These are phyloP conservation scores for Esox niger DNA, from an alignment of 2,113 vertebrate genomes.

Conservation along the genomic window DNA sequence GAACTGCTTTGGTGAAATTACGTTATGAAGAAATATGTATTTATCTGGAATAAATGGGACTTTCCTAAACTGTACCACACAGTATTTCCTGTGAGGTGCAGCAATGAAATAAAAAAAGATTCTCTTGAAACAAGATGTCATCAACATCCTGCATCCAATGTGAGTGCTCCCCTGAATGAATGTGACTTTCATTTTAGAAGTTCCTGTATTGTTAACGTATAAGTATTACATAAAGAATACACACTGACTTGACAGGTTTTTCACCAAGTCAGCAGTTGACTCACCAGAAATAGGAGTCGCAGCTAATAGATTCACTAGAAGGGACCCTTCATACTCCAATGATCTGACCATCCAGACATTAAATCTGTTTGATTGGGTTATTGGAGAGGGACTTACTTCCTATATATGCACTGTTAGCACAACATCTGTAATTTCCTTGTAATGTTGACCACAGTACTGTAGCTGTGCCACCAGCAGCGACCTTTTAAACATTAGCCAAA, in stretches of 20 bases:
- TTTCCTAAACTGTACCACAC: constrained; percentile 55
- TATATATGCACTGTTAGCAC: not conserved
- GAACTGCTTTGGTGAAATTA: constrained; percentile 47
- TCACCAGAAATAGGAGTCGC: not conserved
- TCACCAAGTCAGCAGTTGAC: not conserved
- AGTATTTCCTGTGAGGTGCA: constrained; percentile 64
- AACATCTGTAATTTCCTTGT: too few species aligned
- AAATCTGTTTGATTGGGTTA: constrained; percentile 23
- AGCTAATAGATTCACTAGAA: constrained; percentile 17
- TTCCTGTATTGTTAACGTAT: not conserved
- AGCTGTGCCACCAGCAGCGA: too few species aligned
- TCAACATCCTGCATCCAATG: constrained; percentile 54
- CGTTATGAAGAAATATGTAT: constrained; percentile 58
- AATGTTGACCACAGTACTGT: too few species aligned
- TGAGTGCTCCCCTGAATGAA: constrained; percentile 11
- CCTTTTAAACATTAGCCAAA: too few species aligned
- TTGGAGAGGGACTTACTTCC: constrained; percentile 56
- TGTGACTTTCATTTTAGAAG: not conserved
- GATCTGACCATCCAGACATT: too few species aligned
- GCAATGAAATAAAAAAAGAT: constrained; percentile 65
- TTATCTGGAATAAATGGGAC: constrained; percentile 65
- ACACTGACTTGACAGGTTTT: not conserved
- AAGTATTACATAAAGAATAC: not conserved
- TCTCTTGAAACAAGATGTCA: constrained; percentile 53
- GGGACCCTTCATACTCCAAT: not conserved